These are phyloP conservation scores for Mesocentrotus franciscanus DNA, from an alignment of 53 echinoderm and acorn worm genomes.

Conservation along the genomic window DNA sequence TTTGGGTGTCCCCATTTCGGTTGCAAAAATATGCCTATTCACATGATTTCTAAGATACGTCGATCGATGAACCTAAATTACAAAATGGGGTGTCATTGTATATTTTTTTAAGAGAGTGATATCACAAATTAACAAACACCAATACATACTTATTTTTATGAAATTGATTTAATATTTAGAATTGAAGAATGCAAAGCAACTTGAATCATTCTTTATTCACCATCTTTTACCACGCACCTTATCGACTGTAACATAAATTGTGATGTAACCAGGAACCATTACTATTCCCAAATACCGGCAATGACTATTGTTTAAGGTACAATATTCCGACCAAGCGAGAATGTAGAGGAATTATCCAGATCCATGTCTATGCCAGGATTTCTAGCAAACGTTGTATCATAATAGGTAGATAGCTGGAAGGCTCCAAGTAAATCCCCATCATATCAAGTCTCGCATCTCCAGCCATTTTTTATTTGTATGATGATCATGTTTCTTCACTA, in stretches of 20 bases:
- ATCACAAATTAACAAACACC: too few relatives aligned
- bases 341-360: neutral
- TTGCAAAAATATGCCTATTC: neutral
- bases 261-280: too few relatives aligned
- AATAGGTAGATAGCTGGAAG: neutral
- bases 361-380: neutral
- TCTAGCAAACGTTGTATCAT: neutral
- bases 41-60: neutral
- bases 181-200: too few relatives aligned
- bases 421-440: neutral
- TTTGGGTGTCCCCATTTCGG: neutral
- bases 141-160: too few relatives aligned
- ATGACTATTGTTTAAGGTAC: neutral
- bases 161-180: too few relatives aligned
- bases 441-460: constrained; percentile 23
- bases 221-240: too few relatives aligned
- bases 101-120: too few relatives aligned
- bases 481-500: constrained; percentile 22
- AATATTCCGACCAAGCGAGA: neutral
- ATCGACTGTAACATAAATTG: too few relatives aligned
- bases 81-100: neutral
- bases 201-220: too few relatives aligned
- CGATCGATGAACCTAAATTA: neutral
- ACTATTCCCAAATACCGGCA: too few relatives aligned
- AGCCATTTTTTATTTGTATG: neutral